Conservation (phyloP, 2,888 invertebrate species). For the Tribolium freemani region DNA sequence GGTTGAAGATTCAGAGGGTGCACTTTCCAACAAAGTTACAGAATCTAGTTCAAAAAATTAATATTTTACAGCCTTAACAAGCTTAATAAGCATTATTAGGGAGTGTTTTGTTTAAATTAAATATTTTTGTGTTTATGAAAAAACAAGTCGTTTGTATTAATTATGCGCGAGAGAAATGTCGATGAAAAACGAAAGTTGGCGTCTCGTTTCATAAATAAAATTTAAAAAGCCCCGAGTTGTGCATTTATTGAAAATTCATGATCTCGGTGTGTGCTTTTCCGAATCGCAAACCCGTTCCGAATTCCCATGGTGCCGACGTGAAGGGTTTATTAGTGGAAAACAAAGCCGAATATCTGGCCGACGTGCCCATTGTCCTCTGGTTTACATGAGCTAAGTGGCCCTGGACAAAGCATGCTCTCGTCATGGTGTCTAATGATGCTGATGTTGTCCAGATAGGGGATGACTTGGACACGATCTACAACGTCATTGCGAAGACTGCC, state of each 20-base stretch:
- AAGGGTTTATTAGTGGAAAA: slow-evolving; percentile 61
- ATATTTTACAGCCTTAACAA: too few relatives aligned
- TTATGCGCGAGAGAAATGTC: too few relatives aligned
- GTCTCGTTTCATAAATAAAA: too few relatives aligned
- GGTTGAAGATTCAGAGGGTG: too few relatives aligned
- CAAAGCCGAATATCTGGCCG: slow-evolving; percentile 60
- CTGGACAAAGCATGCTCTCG: slow-evolving; percentile 49
- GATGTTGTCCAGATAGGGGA: slow-evolving; percentile 53
- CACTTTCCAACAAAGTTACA: neutral
- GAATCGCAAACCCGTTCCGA: slow-evolving; percentile 44
- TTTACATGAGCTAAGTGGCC: slow-evolving; percentile 56
- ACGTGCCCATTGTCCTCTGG: slow-evolving; percentile 59
- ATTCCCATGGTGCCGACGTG: slow-evolving; percentile 49
- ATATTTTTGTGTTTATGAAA: neutral
- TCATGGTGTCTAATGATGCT: slow-evolving; percentile 53
- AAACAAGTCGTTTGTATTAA: too few relatives aligned
- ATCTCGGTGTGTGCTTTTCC: neutral
- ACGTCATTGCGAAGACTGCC: slow-evolving; percentile 47
- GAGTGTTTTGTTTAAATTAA: neutral
- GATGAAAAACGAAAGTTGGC: too few relatives aligned
- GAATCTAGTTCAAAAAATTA: neutral
- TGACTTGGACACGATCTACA: slow-evolving; percentile 52
- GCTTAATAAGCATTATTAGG: neutral
- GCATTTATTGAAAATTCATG: neutral
- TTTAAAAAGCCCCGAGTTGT: neutral